These are phyloP conservation scores for Catajapyx aquilonaris DNA, from an alignment of 1,140 invertebrate species.

Conservation along the genomic window DNA sequence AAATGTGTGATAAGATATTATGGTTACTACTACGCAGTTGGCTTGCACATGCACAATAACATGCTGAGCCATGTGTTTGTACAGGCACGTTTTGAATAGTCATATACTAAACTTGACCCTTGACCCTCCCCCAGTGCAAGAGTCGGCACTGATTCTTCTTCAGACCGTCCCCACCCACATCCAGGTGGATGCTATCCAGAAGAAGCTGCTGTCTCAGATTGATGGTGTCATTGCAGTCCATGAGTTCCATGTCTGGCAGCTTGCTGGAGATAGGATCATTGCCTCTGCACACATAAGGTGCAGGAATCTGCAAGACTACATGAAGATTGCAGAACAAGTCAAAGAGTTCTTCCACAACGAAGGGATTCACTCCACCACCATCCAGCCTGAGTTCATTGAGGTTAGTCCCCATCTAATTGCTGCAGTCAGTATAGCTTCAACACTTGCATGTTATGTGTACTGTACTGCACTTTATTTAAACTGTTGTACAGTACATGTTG, in stretches of 20 bases:
- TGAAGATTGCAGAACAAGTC: conserved; percentile 81
- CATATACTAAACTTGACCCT: too few relatives aligned
- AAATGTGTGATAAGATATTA: too few relatives aligned
- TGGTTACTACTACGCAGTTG: too few relatives aligned
- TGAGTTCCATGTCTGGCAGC: conserved; percentile 86
- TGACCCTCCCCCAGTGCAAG: conserved; percentile 33
- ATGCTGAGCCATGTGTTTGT: too few relatives aligned
- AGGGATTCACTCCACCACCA: conserved; percentile 76
- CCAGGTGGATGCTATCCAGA: conserved; percentile 73
- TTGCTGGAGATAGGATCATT: conserved; percentile 78
- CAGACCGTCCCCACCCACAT: conserved; percentile 87
- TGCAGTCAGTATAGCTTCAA: too few relatives aligned
- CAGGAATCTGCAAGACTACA: conserved; percentile 67
- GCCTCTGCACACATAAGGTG: conserved; percentile 83
- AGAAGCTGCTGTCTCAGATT: conserved; percentile 58
- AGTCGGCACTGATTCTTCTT: conserved; percentile 69
- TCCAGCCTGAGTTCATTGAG: conserved; percentile 82
- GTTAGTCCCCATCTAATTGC: too few relatives aligned
- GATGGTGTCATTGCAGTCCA: conserved; percentile 80
- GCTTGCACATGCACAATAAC: too few relatives aligned
- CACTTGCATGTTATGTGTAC: too few relatives aligned
- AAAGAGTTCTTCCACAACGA: conserved; percentile 91
- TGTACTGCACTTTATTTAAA: too few relatives aligned
- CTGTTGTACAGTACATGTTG: too few relatives aligned
- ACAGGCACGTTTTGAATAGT: too few relatives aligned